These are phyloP conservation scores for Brachystomella parvula DNA, from an alignment of 1,140 invertebrate species.

Conservation along the genomic window DNA sequence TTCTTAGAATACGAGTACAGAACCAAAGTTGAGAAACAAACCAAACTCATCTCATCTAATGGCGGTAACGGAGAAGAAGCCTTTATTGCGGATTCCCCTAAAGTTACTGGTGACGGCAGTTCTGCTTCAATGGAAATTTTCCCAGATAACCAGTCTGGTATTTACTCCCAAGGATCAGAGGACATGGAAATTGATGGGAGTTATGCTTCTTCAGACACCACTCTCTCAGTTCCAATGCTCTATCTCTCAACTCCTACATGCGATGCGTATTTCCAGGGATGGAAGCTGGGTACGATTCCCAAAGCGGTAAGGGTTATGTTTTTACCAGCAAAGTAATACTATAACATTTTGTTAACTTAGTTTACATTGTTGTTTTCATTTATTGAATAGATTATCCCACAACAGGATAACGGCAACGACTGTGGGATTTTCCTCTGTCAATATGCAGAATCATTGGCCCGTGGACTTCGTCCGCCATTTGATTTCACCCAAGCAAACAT, in stretches of 20 bases:
- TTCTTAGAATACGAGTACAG: background rate
- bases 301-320: background rate
- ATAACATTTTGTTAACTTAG: background rate
- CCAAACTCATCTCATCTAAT: background rate
- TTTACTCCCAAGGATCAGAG: background rate
- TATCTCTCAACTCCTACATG: background rate
- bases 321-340: background rate
- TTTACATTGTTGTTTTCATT: background rate
- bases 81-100: no score
- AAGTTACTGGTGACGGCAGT: no score
- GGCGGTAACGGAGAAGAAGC: no score
- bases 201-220: background rate
- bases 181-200: background rate
- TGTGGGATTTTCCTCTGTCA: constrained; percentile 5
- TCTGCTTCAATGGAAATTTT: background rate
- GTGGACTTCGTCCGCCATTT: background rate
- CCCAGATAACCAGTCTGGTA: background rate
- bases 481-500: background rate
- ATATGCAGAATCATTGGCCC: background rate
- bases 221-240: background rate
- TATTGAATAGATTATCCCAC: background rate
- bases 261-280: background rate
- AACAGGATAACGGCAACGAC: constrained; percentile 1
- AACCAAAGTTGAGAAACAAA: background rate
- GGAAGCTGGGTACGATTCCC: background rate